These are phyloP conservation scores for Odobenus rosmarus DNA, from an alignment of 2,113 vertebrate genomes.

Conservation along the genomic window DNA sequence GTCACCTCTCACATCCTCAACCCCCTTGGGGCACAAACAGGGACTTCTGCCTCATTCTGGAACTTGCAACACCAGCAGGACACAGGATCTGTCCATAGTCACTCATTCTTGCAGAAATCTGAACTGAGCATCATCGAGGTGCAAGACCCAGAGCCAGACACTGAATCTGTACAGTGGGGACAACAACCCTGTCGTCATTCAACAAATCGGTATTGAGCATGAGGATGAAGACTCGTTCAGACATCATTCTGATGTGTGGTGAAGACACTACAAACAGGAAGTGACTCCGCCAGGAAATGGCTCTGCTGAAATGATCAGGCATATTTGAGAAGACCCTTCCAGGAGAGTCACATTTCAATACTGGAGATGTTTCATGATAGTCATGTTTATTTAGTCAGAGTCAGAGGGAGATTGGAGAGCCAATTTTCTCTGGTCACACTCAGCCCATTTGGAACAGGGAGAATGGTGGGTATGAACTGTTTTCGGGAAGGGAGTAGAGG, in stretches of 20 bases:
- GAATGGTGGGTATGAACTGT: background rate
- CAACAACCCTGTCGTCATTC: background rate
- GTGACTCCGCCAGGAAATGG: background rate
- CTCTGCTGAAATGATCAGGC: background rate
- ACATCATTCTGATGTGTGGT: background rate
- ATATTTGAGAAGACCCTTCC: background rate
- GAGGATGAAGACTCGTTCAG: background rate
- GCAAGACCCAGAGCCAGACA: background rate
- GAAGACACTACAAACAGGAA: background rate
- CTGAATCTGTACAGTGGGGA: background rate
- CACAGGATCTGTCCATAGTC: background rate
- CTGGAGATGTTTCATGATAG: background rate
- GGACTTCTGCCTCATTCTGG: background rate
- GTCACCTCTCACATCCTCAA: background rate
- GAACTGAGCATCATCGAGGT: background rate
- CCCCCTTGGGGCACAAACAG: background rate
- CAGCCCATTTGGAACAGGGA: background rate
- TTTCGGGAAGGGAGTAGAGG: background rate
- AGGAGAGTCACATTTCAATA: background rate
- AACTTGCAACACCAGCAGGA: background rate
- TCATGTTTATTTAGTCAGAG: background rate
- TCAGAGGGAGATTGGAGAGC: background rate
- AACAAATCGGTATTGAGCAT: background rate
- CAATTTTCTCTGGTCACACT: background rate
- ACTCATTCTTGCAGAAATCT: background rate